These are phyloP conservation scores for Conger conger DNA, from an alignment of 2,113 vertebrate genomes.

Conservation along the genomic window DNA sequence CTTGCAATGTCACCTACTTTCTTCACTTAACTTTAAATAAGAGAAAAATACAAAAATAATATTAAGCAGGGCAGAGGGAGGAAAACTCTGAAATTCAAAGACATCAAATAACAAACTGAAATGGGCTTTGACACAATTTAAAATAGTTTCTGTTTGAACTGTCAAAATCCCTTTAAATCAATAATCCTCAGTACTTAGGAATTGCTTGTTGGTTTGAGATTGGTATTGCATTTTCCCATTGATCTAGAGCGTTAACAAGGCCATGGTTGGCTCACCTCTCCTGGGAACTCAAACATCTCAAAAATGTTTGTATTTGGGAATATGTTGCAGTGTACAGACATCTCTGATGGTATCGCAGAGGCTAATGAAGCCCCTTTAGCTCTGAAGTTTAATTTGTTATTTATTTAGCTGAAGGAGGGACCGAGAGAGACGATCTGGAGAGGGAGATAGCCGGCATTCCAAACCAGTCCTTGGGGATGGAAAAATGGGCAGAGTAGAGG, in stretches of 20 bases:
- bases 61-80: too few species aligned
- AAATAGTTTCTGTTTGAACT: neutral
- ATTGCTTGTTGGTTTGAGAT: neutral
- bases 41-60: neutral
- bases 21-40: neutral
- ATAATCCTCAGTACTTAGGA: neutral
- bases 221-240: neutral
- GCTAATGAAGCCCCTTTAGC: slow-evolving; percentile 69
- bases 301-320: slow-evolving; percentile 60
- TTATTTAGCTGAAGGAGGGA: slow-evolving; percentile 73
- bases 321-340: slow-evolving; percentile 63
- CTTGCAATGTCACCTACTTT: neutral
- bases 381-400: slow-evolving; percentile 75
- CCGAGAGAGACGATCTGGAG: slow-evolving; percentile 69
- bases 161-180: neutral
- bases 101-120: neutral
- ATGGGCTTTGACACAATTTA: neutral
- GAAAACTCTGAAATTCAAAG: too few species aligned
- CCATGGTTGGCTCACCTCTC: slow-evolving; percentile 40
- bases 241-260: slow-evolving; percentile 21
- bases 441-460: slow-evolving; percentile 66
- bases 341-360: slow-evolving; percentile 68
- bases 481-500: slow-evolving; percentile 64
- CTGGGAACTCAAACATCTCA: slow-evolving; percentile 50
- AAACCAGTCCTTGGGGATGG: slow-evolving; percentile 52